Base-by-base conservation (phyloP, 2,888 invertebrate genomes). In the Diaperis boleti region DNA sequence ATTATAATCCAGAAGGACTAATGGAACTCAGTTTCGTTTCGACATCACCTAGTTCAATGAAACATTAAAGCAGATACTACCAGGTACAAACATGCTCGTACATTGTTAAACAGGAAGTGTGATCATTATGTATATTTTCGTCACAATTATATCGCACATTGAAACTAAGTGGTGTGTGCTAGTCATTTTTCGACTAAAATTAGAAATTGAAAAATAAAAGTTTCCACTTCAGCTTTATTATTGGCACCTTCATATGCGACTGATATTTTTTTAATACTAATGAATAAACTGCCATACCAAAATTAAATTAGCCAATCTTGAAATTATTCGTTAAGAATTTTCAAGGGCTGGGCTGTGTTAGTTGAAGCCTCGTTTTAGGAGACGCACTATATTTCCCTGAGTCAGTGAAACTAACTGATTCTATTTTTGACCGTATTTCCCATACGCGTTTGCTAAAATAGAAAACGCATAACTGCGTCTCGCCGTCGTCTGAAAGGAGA, bases 401-500 rank as follows among this genome's bases (percentile, higher is more conserved):
- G 41, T 26, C 57, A 47, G 45, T 33, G 37, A 50, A 31, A 50
- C 47, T 44, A 54, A 44, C 31, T 13, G 5, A 13, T 17, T 55
- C 55, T 55, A 55, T 55, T 55, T 39, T 18, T 5, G 55, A 4
- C 13, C 13, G 18, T 1, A 10, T 29, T 54, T 54, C 54, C 41
- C 54, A 41, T 29, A 22, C 39, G 29, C 18, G 10, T 15, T 15
- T 50, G 33, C 54, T 44, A 44, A 55, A 55, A 55, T 55, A 55
- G 55, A 55, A 44, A 55, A 55, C 42, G 44, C 33, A 31, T 44
- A 55, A 44, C 44, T 42, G 33, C 42, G 55, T 55, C 42, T 55
- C 55, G 55, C 11, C 55, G 55, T 14, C 29, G 55, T 55, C 52
- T 52, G 39, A 52, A 52, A 49, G 4, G 11, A 20, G 20, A 17